Evolutionary conservation across 64 coral and sea anemone genomes (phyloP), one percentile per base, ranked within the genome.

Genomic region (Astreopora myriophthalma): DNA sequence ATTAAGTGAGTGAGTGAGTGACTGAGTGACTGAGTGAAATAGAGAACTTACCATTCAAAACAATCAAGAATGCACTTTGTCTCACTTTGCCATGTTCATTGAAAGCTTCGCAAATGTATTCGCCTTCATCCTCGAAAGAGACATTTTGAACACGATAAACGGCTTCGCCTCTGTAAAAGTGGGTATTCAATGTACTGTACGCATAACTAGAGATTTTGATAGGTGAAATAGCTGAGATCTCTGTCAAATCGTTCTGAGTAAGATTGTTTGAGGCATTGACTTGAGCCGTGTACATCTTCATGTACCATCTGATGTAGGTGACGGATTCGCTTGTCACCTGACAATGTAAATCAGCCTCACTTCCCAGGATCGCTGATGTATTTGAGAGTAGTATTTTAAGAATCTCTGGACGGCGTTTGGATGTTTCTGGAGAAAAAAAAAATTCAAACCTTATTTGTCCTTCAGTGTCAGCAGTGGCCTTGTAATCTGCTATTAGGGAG

Each of bases 81-180:
- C 8, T 42, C 20, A 29, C 48, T 34, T 75, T 92, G 13, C 90
- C 90, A 40, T 61, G 73, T 31, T 85, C 71, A 48, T 85, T 76
- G 61, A 92, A 92, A 22, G 65, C 90, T 55, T 74, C 52, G 46
- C 90, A 92, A 28, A 76, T 62, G 67, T 92, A 92, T 48, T 44
- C 57, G 1, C 90, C 90, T 44, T 83, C 52, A 42, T 92, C 80
- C 1, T 63, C 24, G n/a, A 38, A 58, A 7, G 90, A 74, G 22
- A 75, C 52, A 67, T 92, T 92, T 12, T 85, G 24, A 20, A 92
- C 67, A 48, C 34, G 48, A 48, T 44, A 64, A 8, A 75, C 23
- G 42, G 71, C 71, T 76, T 92, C 70, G 23, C 51, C 34, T 22
- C 20, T 64, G 42, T 35, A 52, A 71, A 30, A 38, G 40, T 69